Percentiles rank a stretch among this genome's conserved stretches.
These are phyloP conservation scores for Mystacides longicornis DNA, from an alignment of 2,888 invertebrate genomes.

Conservation along the genomic window DNA sequence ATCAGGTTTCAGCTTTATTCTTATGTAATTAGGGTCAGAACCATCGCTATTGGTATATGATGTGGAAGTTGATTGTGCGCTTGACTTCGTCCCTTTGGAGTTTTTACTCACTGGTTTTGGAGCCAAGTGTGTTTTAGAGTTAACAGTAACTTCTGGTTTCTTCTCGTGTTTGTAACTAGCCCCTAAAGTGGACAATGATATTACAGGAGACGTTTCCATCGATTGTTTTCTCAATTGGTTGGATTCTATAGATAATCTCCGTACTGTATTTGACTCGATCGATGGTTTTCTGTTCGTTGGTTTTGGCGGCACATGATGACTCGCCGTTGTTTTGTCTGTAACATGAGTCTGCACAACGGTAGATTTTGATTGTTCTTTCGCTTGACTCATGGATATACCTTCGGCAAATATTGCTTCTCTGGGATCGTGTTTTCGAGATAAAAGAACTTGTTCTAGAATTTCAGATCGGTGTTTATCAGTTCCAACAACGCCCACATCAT, in stretches of 20 bases:
- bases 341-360: not conserved
- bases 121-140: conserved; percentile 10
- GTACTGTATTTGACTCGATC: conserved; percentile 12
- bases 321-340: conserved; percentile 8
- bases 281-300: conserved; percentile 11
- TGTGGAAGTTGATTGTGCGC: conserved; percentile 32
- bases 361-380: conserved; percentile 26
- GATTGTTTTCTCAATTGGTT: not conserved
- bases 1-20: conserved; percentile 69
- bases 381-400: conserved; percentile 45
- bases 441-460: conserved; percentile 47
- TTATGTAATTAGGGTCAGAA: conserved; percentile 47
- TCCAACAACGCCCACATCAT: conserved; percentile 40
- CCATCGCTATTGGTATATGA: conserved; percentile 32
- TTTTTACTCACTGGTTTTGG: conserved; percentile 19
- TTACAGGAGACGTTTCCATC: conserved; percentile 19
- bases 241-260: not conserved
- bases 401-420: conserved; percentile 58
- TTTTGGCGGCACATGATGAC: conserved; percentile 1
- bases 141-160: conserved; percentile 9
- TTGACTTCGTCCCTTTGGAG: conserved; percentile 32
- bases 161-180: conserved; percentile 22
- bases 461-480: conserved; percentile 47
- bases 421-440: conserved; percentile 57
- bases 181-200: conserved; percentile 21